Base-by-base conservation (phyloP, 2,797 vertebrate genomes). In the Prionace glauca region DNA sequence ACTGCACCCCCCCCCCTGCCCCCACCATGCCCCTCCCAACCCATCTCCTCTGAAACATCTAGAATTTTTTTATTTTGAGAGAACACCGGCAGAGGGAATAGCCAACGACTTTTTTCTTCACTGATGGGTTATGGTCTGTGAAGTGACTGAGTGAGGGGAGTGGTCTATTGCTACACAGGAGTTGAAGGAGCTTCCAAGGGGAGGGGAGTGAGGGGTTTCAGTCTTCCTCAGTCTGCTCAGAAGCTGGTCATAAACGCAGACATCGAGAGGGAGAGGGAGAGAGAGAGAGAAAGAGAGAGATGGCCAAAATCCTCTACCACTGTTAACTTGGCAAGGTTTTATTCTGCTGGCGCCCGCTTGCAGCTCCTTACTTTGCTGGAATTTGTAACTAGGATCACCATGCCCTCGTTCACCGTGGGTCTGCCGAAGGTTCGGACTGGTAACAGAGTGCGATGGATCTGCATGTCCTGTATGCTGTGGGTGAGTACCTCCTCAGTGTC, bases 401-500 rank as follows among this genome's bases (percentile, higher is more conserved):
- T 90, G 87, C 87, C 87, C 12, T 62, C 87, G 3, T 90, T 90
- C 3, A 18, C 87, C 0, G 87, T 90, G 12, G 87, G 56, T 5
- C 87, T 90, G 87, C 87, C 87, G 12, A 32, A 96, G 95, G 95
- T 32, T 79, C 9, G 96, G 29, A 79, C 1, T 84, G 96, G 94
- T 96, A 96, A 97, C 95, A 95, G 96, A 11, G 96, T 97, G 97
- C 99, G 98, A 97, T 99, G 98, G 98, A 97, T 99, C 96, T 99
- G 99, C 96, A 97, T 99, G 96, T 99, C 98, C 97, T 99, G 99
- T 97, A 98, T 99, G 98, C 98, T 99, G 96, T 99, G 98, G 99
- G 99, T 99, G 98, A 97, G 98, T 97, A n/a, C 50, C 81, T 26
- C 62, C 45, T 14, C 65, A 1, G 26, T 60, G 50, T 60, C 32